phyloP scores from a whole-genome alignment of 2,888 invertebrate species.

The Megalurothrips usitatus region DNA sequence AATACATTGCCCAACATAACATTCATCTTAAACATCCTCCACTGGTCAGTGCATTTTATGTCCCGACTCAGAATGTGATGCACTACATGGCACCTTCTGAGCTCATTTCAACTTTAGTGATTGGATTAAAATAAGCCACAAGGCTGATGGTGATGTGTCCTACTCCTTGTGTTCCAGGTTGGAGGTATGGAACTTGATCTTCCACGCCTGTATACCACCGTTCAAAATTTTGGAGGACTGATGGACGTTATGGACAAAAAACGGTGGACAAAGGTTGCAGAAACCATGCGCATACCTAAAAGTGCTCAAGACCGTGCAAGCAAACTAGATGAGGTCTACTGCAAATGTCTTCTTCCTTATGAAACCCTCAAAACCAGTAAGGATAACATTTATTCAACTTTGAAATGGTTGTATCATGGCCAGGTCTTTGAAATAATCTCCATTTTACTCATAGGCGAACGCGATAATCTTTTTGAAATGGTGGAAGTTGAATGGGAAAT shows the following conservation, averaged over 20 bases:
- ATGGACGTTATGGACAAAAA: constrained; percentile 83
- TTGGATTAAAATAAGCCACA: too few species aligned
- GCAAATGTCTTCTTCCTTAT: constrained; percentile 85
- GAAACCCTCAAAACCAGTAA: constrained; percentile 71
- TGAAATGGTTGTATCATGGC: neutral
- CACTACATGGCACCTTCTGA: too few species aligned
- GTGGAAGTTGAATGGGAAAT: constrained; percentile 72
- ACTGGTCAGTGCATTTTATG: constrained; percentile 52
- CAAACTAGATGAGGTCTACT: constrained; percentile 82
- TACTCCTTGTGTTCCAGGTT: constrained; percentile 55
- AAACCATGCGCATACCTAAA: constrained; percentile 80
- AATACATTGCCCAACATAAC: constrained; percentile 71
- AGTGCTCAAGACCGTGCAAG: constrained; percentile 72
- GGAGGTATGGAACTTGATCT: constrained; percentile 89
- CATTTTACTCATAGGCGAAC: constrained; percentile 55
- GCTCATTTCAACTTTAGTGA: too few species aligned
- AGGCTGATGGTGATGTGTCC: constrained; percentile 11
- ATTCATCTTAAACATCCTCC: constrained; percentile 71
- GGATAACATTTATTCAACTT: constrained; percentile 34
- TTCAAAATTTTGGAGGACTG: constrained; percentile 79
- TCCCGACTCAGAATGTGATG: too few species aligned
- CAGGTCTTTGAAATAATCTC: constrained; percentile 22
- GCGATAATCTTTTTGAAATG: constrained; percentile 64
- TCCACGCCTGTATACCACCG: constrained; percentile 76
- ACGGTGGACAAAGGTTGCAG: constrained; percentile 82